These are phyloP conservation scores for Limnephilus lunatus DNA, from an alignment of 2,888 invertebrate genomes.

Conservation along the genomic window DNA sequence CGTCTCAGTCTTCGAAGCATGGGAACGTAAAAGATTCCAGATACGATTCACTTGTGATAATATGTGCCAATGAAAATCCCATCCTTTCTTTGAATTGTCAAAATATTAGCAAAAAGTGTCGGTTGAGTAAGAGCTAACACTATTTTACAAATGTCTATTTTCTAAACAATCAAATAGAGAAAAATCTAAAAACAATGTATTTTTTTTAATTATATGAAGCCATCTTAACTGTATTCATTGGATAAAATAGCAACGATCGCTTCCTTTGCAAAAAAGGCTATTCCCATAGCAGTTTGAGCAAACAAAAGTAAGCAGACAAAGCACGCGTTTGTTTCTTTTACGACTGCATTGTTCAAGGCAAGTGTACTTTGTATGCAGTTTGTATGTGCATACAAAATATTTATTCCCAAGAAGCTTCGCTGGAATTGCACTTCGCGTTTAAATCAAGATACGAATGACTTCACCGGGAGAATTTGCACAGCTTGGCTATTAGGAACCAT, in stretches of 20 bases:
- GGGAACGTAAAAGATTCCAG: no score
- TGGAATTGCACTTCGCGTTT: not conserved
- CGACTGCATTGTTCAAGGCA: not conserved
- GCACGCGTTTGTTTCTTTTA: slow-evolving; percentile 8
- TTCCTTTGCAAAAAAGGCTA: not conserved
- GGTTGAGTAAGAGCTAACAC: not conserved
- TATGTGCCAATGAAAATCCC: no score
- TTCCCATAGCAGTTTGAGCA: not conserved
- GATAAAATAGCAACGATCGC: not conserved
- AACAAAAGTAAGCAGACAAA: not conserved
- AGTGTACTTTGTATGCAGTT: slow-evolving; percentile 3
- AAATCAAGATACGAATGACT: not conserved
- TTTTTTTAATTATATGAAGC: not conserved
- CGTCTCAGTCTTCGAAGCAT: no score
- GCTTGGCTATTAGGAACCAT: not conserved
- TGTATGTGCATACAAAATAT: slow-evolving; percentile 2
- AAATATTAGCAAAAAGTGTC: no score
- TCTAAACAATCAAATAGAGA: not conserved
- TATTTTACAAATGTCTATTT: not conserved
- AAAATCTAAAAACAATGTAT: not conserved
- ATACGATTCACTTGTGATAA: no score
- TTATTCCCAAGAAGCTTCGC: not conserved
- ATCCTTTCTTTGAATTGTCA: no score
- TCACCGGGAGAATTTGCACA: not conserved
- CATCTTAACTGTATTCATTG: not conserved